Evolutionary conservation across 2,113 vertebrate species (phyloP).

Genomic region (Xyrauchen texanus): DNA sequence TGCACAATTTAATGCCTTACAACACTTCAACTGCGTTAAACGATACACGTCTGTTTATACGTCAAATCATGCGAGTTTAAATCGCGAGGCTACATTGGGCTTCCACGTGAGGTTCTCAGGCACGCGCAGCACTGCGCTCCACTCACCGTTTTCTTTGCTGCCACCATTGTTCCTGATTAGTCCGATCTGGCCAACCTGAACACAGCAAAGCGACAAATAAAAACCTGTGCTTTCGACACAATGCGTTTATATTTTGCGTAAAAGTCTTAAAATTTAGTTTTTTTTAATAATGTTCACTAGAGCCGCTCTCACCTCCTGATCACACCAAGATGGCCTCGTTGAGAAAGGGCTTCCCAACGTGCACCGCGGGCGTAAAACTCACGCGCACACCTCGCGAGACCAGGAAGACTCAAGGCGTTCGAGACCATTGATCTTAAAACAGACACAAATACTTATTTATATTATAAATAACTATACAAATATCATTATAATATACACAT

Average conservation of each 20-base stretch:
- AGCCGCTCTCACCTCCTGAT: slow-evolving; percentile 76
- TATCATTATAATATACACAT: too few relatives aligned
- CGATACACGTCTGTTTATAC: too few relatives aligned
- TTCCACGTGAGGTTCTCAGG: slow-evolving; percentile 51
- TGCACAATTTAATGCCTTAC: too few relatives aligned
- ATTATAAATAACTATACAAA: too few relatives aligned
- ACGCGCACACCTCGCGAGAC: slow-evolving; percentile 46
- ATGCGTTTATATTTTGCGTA: rapidly evolving
- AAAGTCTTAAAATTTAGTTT: rapidly evolving
- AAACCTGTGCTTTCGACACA: slow-evolving; percentile 9
- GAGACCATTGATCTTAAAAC: background rate
- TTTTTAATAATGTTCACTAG: slow-evolving; percentile 20
- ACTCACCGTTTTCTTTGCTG: slow-evolving; percentile 98
- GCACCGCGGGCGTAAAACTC: slow-evolving; percentile 61
- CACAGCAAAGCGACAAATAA: slow-evolving; percentile 7
- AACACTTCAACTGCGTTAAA: too few relatives aligned
- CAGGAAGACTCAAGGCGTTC: background rate
- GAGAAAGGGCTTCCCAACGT: slow-evolving; percentile 80
- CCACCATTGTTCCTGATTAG: slow-evolving; percentile 86
- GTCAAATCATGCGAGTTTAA: background rate
- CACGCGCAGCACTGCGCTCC: background rate
- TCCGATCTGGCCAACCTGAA: slow-evolving; percentile 70
- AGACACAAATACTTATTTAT: too few relatives aligned
- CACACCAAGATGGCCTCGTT: slow-evolving; percentile 87
- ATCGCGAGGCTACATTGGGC: background rate